phyloP scores from a whole-genome alignment of 2,113 vertebrate genomes.

The Cyanoderma ruficeps region DNA sequence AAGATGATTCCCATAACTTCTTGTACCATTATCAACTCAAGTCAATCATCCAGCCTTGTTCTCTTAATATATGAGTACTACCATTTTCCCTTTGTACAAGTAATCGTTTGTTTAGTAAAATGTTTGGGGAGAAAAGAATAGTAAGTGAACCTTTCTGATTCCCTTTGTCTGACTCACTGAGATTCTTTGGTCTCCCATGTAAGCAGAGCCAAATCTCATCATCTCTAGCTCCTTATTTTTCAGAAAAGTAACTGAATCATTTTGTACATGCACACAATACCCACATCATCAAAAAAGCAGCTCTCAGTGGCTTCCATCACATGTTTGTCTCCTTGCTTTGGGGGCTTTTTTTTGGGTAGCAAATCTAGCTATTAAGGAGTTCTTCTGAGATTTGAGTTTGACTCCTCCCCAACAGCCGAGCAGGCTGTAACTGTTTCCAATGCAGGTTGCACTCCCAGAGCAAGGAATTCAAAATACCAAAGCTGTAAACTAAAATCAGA shows the following conservation, averaged over 20 bases:
- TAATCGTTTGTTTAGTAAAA: slow-evolving; percentile 6
- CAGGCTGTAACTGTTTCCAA: not conserved
- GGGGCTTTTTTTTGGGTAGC: not conserved
- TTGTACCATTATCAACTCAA: not conserved
- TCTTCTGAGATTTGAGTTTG: not conserved
- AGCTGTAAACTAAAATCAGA: not conserved
- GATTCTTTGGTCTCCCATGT: not conserved
- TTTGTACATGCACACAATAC: not conserved
- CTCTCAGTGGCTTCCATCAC: not conserved
- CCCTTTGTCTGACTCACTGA: not conserved
- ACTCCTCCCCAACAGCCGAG: not conserved
- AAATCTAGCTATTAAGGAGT: not conserved
- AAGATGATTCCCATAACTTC: not conserved
- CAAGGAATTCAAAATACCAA: not conserved
- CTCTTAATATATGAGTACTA: not conserved
- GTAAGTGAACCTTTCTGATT: not conserved
- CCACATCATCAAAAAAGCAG: not conserved
- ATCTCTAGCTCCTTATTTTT: not conserved
- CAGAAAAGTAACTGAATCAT: not conserved
- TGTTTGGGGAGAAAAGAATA: not conserved
- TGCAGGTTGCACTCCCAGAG: not conserved
- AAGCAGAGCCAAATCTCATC: not conserved
- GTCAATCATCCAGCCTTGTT: not conserved
- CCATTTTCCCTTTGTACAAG: not conserved
- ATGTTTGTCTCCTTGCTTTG: not conserved